Base-by-base conservation (phyloP, 2,888 invertebrate species). In the Apodemia duryi region DNA sequence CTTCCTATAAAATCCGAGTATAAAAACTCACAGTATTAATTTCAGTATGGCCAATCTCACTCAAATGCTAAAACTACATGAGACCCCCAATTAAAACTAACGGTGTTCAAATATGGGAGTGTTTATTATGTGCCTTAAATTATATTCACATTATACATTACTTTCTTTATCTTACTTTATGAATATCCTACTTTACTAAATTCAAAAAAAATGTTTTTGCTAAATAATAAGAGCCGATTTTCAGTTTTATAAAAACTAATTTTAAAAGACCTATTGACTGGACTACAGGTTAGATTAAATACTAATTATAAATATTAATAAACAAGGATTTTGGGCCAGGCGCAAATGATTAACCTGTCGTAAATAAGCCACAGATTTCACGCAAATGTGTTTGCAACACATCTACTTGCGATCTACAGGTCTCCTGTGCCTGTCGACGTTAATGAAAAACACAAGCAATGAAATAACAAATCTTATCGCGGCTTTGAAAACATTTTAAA, bases 231-330 rank as follows among this genome's bases (percentile, higher is more conserved):
- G 49, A 49, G 49, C 6, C 2, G 2, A n/a, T n/a, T n/a, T 49
- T n/a, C 49, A 49, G 49, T 49, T 49, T 49, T 49, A n/a, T 49
- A n/a, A 49, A 57, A 29, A 57, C 32, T 32, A 57, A 11, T 57
- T 35, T 57, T 57, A 49, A 49, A 49, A n/a, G 10, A 54, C 54
- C 54, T 11, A 54, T 54, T 54, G 54, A 54, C 54, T 54, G 54
- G 54, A 54, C 54, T 54, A 54, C 54, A 54, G 29, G 29, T 54
- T 54, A 10, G 54, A 29, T 29, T 54, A 54, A 29, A 54, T 54
- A 54, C 9, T 54, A 29, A 29, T 11, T 11, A 29, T 10, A 54
- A 29, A 54, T 28, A 54, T 11, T 29, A 54, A n/a, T 54, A 29
- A 54, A 54, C 28, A 7, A 54, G 29, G 11, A 10, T 10, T 10